Conservation (phyloP, 2,113 vertebrate genomes). For the Xiphophorus hellerii region DNA sequence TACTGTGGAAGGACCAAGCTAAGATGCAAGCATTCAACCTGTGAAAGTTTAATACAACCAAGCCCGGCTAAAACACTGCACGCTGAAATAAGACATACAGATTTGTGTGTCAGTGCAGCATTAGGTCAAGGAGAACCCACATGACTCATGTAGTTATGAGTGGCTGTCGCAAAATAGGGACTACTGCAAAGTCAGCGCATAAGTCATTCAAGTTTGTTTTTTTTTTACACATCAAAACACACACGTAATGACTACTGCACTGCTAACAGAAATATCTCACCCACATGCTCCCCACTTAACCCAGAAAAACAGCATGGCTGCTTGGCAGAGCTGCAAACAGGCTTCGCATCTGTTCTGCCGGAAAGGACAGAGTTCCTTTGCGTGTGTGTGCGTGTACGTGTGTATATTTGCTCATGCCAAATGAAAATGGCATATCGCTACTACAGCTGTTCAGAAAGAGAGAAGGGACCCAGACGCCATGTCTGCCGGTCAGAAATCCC, state of each 20-base stretch:
- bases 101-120: conserved; percentile 40
- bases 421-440: conserved; percentile 49
- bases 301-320: conserved; percentile 38
- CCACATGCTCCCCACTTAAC: conserved; percentile 42
- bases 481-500: conserved; percentile 52
- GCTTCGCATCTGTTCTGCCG: conserved; percentile 52
- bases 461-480: conserved; percentile 37
- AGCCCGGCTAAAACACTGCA: background rate
- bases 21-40: background rate
- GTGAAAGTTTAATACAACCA: background rate
- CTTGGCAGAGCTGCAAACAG: conserved; percentile 33
- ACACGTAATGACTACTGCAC: conserved; percentile 8
- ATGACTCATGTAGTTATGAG: conserved; percentile 6
- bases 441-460: conserved; percentile 57
- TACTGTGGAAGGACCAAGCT: background rate
- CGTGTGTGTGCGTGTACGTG: background rate
- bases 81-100: conserved; percentile 44
- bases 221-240: conserved; percentile 20
- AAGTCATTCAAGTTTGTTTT: background rate
- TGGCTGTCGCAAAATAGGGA: conserved; percentile 9
- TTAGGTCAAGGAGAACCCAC: conserved; percentile 24
- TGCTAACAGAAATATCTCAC: background rate
- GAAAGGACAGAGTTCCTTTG: conserved; percentile 16
- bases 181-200: conserved; percentile 7
- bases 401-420: conserved; percentile 20